Percentiles rank a stretch among this genome's conserved stretches.
These are phyloP conservation scores for Hippocampus guttulatus DNA, from an alignment of 2,113 vertebrate species.

Conservation along the genomic window DNA sequence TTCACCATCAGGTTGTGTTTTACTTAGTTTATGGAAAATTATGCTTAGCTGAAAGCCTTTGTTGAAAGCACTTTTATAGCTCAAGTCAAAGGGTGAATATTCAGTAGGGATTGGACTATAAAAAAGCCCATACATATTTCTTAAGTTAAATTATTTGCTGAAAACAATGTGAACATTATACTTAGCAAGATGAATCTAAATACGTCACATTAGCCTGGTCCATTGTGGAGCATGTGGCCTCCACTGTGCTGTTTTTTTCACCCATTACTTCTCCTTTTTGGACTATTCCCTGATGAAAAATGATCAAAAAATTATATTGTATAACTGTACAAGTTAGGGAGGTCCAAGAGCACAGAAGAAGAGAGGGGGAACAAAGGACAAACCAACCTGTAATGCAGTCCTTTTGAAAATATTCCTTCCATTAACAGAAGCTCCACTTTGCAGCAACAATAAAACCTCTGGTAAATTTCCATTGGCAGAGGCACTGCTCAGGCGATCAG, in stretches of 20 bases:
- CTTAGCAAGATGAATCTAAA: background rate
- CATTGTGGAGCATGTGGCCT: background rate
- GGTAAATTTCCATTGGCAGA: slow-evolving; percentile 84
- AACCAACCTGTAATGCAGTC: slow-evolving; percentile 91
- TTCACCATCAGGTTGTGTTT: background rate
- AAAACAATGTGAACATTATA: background rate
- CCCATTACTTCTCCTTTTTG: background rate
- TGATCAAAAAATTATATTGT: background rate
- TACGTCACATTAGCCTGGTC: background rate
- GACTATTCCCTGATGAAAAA: background rate
- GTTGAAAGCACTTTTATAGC: background rate
- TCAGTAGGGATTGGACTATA: background rate
- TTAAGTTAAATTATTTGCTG: background rate
- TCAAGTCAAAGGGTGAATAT: background rate
- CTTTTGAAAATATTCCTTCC: slow-evolving; percentile 81
- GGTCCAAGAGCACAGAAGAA: background rate
- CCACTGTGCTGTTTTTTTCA: background rate
- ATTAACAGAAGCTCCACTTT: slow-evolving; percentile 85
- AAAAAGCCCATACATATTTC: background rate
- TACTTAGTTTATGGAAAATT: background rate
- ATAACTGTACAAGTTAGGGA: background rate
- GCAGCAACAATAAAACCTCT: slow-evolving; percentile 78
- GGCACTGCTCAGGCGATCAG: slow-evolving; percentile 76
- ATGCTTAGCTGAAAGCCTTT: background rate
- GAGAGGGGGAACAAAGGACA: background rate